Evolutionary conservation across 1,140 invertebrate species (phyloP).

Genomic region (Lethrus apterus): DNA sequence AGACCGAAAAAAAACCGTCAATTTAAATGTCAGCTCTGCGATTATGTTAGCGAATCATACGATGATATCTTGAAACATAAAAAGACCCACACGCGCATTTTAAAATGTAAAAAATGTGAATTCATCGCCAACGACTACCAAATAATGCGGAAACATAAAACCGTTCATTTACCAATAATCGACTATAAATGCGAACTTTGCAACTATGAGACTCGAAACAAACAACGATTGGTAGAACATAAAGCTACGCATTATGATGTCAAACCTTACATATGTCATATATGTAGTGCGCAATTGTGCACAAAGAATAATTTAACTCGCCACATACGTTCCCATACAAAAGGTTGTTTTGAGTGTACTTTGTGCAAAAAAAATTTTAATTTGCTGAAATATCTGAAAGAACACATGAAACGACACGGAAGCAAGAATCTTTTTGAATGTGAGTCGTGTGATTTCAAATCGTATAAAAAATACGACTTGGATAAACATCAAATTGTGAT

Average conservation of each 20-base stretch:
- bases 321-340: background rate
- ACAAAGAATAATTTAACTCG: background rate
- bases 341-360: constrained; percentile 1
- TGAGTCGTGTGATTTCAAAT: constrained; percentile 1
- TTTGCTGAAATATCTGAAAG: constrained; percentile 3
- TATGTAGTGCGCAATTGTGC: background rate
- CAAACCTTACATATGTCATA: constrained; percentile 2
- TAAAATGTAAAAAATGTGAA: constrained; percentile 1
- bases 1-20: background rate
- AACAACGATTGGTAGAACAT: background rate
- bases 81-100: background rate
- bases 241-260: constrained; percentile 4
- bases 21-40: too few relatives aligned
- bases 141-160: background rate
- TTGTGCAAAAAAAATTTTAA: constrained; percentile 2
- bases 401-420: constrained; percentile 1
- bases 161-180: background rate
- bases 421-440: background rate
- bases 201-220: background rate
- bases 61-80: background rate
- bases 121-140: background rate
- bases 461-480: constrained; percentile 1
- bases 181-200: constrained; percentile 2
- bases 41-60: background rate
- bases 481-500: constrained; percentile 2